Evolutionary conservation across 1,140 invertebrate genomes (phyloP).

Genomic region (Hestina assimilis): DNA sequence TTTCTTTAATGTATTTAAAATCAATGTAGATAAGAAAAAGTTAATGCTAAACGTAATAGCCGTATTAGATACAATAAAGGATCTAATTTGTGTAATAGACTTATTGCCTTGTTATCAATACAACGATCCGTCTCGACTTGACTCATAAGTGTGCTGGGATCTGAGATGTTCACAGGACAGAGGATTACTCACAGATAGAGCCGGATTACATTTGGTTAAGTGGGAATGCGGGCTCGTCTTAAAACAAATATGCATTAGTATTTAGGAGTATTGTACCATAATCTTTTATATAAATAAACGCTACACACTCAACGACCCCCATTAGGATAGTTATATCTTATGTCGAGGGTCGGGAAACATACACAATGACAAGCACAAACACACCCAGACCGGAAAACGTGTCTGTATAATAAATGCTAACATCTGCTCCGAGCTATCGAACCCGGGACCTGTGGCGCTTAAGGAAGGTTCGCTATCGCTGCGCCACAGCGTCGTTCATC

Average conservation of each 20-base stretch:
- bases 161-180: conserved; percentile 16
- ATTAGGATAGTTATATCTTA: too few species aligned
- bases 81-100: conserved; percentile 28
- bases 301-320: too few species aligned
- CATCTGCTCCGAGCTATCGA: too few species aligned
- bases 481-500: too few species aligned
- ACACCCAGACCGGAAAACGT: too few species aligned
- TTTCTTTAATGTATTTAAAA: not conserved
- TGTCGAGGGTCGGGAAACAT: too few species aligned
- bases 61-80: conserved; percentile 19
- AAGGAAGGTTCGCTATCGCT: too few species aligned
- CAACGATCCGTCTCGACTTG: conserved; percentile 14
- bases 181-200: conserved; percentile 14
- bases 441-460: too few species aligned
- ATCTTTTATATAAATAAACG: too few species aligned
- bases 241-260: not conserved
- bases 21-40: conserved; percentile 8
- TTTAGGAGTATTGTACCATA: too few species aligned
- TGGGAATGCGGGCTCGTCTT: conserved; percentile 21
- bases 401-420: too few species aligned
- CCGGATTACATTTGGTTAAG: conserved; percentile 7
- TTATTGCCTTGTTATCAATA: conserved; percentile 24
- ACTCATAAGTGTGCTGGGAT: conserved; percentile 10
- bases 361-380: too few species aligned
- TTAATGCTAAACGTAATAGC: conserved; percentile 18